These are phyloP conservation scores for Astreopora myriophthalma DNA, from an alignment of 64 coral and sea anemone species.

Conservation along the genomic window DNA sequence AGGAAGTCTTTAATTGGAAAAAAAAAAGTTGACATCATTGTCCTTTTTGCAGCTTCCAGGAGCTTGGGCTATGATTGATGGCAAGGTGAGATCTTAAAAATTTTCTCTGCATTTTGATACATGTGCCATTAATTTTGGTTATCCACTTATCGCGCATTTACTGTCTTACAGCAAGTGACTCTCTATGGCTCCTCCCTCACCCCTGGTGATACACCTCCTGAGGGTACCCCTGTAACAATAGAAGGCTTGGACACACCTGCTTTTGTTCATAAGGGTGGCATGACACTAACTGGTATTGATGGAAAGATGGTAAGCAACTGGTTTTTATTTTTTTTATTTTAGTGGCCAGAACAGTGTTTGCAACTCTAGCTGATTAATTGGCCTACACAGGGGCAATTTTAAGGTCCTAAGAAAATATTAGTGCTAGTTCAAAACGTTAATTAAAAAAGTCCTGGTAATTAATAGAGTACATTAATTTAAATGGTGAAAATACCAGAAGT, in stretches of 20 bases:
- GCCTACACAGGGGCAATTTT: too few relatives aligned
- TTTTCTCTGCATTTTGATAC: background rate
- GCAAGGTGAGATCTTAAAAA: constrained; percentile 62
- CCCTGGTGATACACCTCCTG: constrained; percentile 66
- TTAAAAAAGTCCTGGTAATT: too few relatives aligned
- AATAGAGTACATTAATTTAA: too few relatives aligned
- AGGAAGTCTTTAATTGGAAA: too few relatives aligned
- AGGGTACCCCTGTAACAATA: constrained; percentile 69
- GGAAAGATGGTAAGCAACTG: constrained; percentile 79
- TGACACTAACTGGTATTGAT: constrained; percentile 95
- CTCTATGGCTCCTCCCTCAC: constrained; percentile 87
- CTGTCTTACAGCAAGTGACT: constrained; percentile 76
- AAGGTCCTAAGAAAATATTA: too few relatives aligned
- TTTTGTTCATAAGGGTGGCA: constrained; percentile 91
- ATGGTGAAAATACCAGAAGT: too few relatives aligned
- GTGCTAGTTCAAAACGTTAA: too few relatives aligned
- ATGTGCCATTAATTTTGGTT: background rate
- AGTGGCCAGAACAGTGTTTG: too few relatives aligned
- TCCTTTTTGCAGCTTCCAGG: constrained; percentile 79
- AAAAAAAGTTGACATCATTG: background rate
- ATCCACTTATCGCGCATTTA: background rate
- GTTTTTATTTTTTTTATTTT: too few relatives aligned
- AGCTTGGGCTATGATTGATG: constrained; percentile 96
- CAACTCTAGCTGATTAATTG: too few relatives aligned
- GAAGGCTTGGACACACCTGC: constrained; percentile 86